Evolutionary conservation across 2,797 vertebrate genomes (phyloP), one percentile per base, ranked within the genome.

Genomic region (Tympanoctomys barrerae): DNA sequence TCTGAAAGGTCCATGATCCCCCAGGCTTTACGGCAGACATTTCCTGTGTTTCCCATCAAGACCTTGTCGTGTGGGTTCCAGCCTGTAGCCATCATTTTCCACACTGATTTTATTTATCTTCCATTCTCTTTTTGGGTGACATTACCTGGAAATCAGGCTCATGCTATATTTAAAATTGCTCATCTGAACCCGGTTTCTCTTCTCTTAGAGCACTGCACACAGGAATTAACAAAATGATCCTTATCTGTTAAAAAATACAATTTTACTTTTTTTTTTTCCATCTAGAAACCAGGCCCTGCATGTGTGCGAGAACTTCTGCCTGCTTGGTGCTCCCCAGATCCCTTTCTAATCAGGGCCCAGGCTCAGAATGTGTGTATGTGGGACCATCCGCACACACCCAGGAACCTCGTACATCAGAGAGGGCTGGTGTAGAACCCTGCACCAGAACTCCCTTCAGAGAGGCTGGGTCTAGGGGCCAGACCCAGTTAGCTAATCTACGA

Each of bases 41-140:
- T 33, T 68, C 61, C 10, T 83, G n/a, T 61, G 66, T 91, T 96
- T 92, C 91, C 42, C 54, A 93, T 84, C 81, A 88, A 75, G 2
- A 87, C 73, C 68, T 89, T 91, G 62, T 94, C 87, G 80, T 0
- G 0, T 92, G 83, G 49, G 28, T 52, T 16, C n/a, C 49, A 52
- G 80, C n/a, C 94, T 54, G 84, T 61, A 84, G 49, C 61, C 77
- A 61, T 92, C 95, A 95, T 95, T 96, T 96, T 95, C 57, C 62
- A 95, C 89, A 80, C n/a, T 96, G 87, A 93, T 92, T 97, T 90
- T 94, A 62, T 49, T 95, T 79, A 89, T 94, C 71, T 89, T 11
- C 66, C 54, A 18, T 89, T 94, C 42, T 59, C 31, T 92, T 92
- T 94, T 57, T 81, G 62, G 31, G 16, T 46, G 86, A 85, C 16